A percentile compares a stretch with the other conserved stretches of the same genome.
Conservation (phyloP, 2,113 vertebrate species). For the Leptobrachium ailaonicum region DNA sequence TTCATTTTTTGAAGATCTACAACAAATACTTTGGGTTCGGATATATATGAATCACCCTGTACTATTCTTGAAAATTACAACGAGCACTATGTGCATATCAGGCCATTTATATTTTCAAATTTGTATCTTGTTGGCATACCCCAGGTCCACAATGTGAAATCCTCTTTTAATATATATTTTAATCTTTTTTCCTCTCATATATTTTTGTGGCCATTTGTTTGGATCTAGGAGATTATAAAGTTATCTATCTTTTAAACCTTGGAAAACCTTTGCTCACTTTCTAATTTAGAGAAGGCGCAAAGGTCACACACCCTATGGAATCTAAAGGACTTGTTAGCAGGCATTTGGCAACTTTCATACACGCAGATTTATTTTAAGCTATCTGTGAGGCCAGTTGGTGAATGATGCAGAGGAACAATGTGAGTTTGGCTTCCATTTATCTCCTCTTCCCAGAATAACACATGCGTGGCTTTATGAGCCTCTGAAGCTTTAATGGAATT, state of each 20-base stretch:
- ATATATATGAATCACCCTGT: too few relatives aligned
- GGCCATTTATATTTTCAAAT: too few relatives aligned
- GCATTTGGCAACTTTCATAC: slow-evolving; percentile 32
- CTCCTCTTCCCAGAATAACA: slow-evolving; percentile 69
- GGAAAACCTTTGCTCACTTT: slow-evolving; percentile 27
- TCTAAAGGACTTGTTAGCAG: slow-evolving; percentile 8
- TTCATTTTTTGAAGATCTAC: too few relatives aligned
- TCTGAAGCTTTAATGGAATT: slow-evolving; percentile 60
- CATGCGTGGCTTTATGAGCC: slow-evolving; percentile 51
- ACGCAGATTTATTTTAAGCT: slow-evolving; percentile 63
- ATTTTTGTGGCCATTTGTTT: too few relatives aligned
- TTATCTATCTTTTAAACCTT: neutral
- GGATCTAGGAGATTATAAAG: neutral
- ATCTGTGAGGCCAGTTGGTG: slow-evolving; percentile 46
- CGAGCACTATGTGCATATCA: too few relatives aligned
- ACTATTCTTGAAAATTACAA: too few relatives aligned
- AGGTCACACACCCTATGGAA: slow-evolving; percentile 38
- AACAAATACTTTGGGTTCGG: too few relatives aligned
- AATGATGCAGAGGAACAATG: slow-evolving; percentile 61
- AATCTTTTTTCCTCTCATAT: too few relatives aligned
- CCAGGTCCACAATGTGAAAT: too few relatives aligned
- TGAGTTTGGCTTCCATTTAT: slow-evolving; percentile 61
- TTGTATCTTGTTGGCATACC: too few relatives aligned
- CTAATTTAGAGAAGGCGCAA: slow-evolving; percentile 1
- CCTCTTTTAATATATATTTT: too few relatives aligned